Evolutionary conservation across 2,888 invertebrate species (phyloP).

Genomic region (Cremastinae sp.): DNA sequence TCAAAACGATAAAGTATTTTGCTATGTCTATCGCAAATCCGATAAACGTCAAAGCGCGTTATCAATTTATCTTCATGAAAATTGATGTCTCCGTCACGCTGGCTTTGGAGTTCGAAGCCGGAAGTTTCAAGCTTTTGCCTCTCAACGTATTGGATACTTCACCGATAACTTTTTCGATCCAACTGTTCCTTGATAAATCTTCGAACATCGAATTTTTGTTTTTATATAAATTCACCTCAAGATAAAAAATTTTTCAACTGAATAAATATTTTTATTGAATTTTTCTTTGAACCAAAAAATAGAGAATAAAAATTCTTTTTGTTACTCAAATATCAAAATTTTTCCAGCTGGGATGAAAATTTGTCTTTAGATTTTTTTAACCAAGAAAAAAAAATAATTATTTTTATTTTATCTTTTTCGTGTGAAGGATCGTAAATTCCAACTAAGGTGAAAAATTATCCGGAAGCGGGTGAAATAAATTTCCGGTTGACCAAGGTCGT

Average conservation of each 20-base stretch:
- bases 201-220: constrained; percentile 37
- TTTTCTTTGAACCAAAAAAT: no score
- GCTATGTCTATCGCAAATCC: no score
- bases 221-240: neutral
- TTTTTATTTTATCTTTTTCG: neutral
- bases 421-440: neutral
- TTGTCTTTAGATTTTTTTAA: no score
- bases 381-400: no score
- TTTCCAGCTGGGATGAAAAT: no score
- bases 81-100: neutral
- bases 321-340: neutral
- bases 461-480: neutral
- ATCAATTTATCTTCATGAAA: no score
- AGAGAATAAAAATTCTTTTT: no score
- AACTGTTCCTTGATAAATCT: constrained; percentile 52
- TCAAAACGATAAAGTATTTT: no score
- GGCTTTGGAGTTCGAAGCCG: constrained; percentile 13
- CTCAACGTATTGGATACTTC: no score
- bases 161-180: no score
- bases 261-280: no score
- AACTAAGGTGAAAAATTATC: neutral
- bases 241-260: neutral
- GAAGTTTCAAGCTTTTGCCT: constrained; percentile 15
- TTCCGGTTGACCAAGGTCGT: neutral
- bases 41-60: no score